Base-by-base conservation (phyloP, 2,113 vertebrate species). In the Cyprinodon variegatus region DNA sequence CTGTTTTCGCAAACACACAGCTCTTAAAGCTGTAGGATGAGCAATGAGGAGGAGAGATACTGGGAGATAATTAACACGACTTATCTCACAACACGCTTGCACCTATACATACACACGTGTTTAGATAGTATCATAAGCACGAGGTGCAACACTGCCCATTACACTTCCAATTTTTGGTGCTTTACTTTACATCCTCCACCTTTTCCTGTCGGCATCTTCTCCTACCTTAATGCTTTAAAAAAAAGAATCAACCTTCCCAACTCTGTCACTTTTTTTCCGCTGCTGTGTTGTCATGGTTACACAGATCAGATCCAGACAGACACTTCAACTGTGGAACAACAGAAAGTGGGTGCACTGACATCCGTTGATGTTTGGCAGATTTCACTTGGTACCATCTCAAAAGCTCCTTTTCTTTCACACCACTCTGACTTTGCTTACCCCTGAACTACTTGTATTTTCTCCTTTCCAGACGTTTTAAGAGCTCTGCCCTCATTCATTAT, bases 211-310 rank as follows among this genome's bases (percentile, higher is more conserved):
- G 53, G 43, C 65, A 39, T 63, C 70, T 82, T 69, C 46, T 36
- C 39, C 48, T 37, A 57, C 53, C 63, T 39, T 22, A 29, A 13
- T 59, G 46, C 15, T 11, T 45, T 61, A 71, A 68, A 29, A 29
- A 29, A 29, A 29, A 29, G 68, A n/a, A 38, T 40, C 41, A 70
- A 85, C 71, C 57, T 81, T 64, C n/a, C 36, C 9, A 60, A 3
- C 65, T 45, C 15, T 36, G 62, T 70, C 69, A 50, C 29, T 20
- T 73, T 77, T 68, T 73, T 63, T 70, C 43, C 50, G 78, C 69
- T 40, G 66, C 72, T 20, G 70, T 36, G 91, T 91, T 87, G 91
- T 86, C 91, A 91, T 91, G 86, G 90, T 63, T 80, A 91, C 74
- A 22, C 69, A 68, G 79, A 85, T 50, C 61, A 83, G 79, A 74